Evolutionary conservation across 2,113 vertebrate species (phyloP).

Genomic region (cat (Felis catus)): F.catus_Fca126_mat1.0 CM031414.1:108441501-108442000

Average conservation of each 20-base stretch:
- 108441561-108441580: neutral
- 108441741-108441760: neutral
- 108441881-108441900: neutral
- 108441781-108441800: neutral
- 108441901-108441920: neutral
- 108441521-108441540: neutral
- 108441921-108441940: neutral
- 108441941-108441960: neutral
- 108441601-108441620: neutral
- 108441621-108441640: slow-evolving; percentile 13
- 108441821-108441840: neutral
- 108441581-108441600: neutral
- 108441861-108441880: neutral
- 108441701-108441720: neutral
- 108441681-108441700: slow-evolving; percentile 4
- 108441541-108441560: neutral
- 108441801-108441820: neutral
- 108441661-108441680: slow-evolving; percentile 17
- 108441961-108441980: neutral
- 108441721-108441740: neutral
- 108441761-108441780: neutral
- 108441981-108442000: neutral
- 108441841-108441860: neutral
- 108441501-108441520: neutral
- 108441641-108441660: slow-evolving; percentile 16